phyloP scores from a whole-genome alignment of 2,888 invertebrate genomes.

The Diloba caeruleocephala region DNA sequence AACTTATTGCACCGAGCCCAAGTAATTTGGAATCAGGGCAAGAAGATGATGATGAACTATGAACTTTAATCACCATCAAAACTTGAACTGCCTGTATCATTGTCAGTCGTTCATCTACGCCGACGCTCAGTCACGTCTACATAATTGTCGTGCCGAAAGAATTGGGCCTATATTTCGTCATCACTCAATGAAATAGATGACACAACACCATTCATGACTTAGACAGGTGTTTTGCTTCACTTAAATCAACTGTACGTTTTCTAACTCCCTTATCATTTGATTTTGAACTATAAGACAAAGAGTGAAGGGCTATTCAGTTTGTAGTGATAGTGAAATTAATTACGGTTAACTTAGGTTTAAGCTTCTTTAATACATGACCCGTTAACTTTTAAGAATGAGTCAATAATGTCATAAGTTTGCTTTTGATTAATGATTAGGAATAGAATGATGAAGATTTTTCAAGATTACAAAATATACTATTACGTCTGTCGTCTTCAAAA shows the following conservation, averaged over 20 bases:
- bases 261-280: background rate
- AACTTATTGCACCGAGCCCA: too few relatives aligned
- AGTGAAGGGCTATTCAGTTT: background rate
- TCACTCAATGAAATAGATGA: slow-evolving; percentile 13
- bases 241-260: slow-evolving; percentile 3
- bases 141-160: slow-evolving; percentile 4
- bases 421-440: slow-evolving; percentile 27
- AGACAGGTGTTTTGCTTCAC: slow-evolving; percentile 26
- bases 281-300: background rate
- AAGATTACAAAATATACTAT: too few relatives aligned
- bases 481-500: too few relatives aligned
- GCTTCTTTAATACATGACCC: slow-evolving; percentile 3
- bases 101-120: background rate
- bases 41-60: too few relatives aligned
- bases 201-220: slow-evolving; percentile 17
- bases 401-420: slow-evolving; percentile 18
- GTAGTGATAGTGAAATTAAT: background rate
- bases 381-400: slow-evolving; percentile 24
- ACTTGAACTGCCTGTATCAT: too few relatives aligned
- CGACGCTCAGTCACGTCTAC: background rate
- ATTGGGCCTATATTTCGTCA: slow-evolving; percentile 13
- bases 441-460: slow-evolving; percentile 8
- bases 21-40: too few relatives aligned
- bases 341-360: slow-evolving; percentile 2
- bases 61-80: too few relatives aligned